phyloP scores from a whole-genome alignment of 2,113 vertebrate species.

The Catagonus wagneri region DNA sequence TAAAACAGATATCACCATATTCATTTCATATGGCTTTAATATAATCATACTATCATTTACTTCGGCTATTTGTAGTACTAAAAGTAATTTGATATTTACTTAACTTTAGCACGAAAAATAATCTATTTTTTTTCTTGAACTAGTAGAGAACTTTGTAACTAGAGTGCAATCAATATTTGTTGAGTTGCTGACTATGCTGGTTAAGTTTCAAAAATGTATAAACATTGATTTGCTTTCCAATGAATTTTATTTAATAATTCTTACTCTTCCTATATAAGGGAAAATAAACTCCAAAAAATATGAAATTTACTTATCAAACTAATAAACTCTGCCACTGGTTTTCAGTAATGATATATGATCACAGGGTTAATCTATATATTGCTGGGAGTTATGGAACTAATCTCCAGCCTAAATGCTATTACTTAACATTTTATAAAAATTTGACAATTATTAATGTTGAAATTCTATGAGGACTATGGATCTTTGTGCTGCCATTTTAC shows the following conservation, averaged over 20 bases:
- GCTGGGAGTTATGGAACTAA: not conserved
- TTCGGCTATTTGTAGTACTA: not conserved
- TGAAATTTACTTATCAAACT: not conserved
- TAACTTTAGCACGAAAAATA: not conserved
- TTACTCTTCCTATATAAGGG: not conserved
- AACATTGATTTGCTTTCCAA: slow-evolving; percentile 12
- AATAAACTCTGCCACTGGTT: not conserved
- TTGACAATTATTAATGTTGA: not conserved
- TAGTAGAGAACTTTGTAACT: not conserved
- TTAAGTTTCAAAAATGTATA: not conserved
- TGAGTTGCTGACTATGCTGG: not conserved
- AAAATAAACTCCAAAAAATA: not conserved
- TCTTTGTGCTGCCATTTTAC: slow-evolving; percentile 31
- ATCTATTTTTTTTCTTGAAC: not conserved
- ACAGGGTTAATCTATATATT: not conserved
- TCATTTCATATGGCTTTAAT: not conserved
- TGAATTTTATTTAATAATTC: not conserved
- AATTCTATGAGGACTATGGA: not conserved
- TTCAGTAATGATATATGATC: not conserved
- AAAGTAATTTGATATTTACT: slow-evolving; percentile 3
- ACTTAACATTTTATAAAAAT: slow-evolving; percentile 22
- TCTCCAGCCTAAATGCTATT: slow-evolving; percentile 3
- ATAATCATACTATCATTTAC: not conserved
- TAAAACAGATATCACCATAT: not conserved
- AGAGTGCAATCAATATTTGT: not conserved